Base-by-base conservation (phyloP, 2,797 vertebrate species). In the Tarsius wallacei region DNA sequence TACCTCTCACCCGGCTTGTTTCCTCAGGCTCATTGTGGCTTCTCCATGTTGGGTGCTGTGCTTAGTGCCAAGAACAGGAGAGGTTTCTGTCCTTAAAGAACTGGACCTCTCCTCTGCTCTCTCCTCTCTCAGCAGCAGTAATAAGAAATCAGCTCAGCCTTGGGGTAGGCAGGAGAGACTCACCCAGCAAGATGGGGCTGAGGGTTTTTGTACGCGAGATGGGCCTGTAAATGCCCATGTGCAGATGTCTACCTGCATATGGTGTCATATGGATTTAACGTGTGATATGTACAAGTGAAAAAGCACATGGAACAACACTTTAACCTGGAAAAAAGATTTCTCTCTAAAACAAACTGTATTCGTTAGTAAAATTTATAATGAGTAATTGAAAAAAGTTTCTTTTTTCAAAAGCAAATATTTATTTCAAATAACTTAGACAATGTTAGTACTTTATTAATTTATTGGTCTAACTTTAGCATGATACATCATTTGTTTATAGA, bases 401-500 rank as follows among this genome's bases (percentile, higher is more conserved):
- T 13, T 95, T 89, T 91, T 92, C 82, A 93, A 76, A 96, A 68
- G 15, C 78, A 96, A 77, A 83, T 26, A 55, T 91, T 78, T 94
- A 81, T 95, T 87, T 96, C 51, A 90, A 53, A 94, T 90, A 92
- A 12, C 9, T 81, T 87, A 89, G 28, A 92, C 19, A 82, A 2
- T 93, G 31, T 83, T 87, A 91, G 11, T 33, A 89, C 11, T 87
- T 74, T 88, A 33, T 36, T 91, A 90, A 76, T 91, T 90, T 96
- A 19, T 84, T 91, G 73, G 74, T 91, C 61, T 81, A 86, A 47
- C 17, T 77, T 93, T 4, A 88, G 4, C 47, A 12, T 86, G 64
- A 92, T 91, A 61, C 88, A 88, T 94, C 31, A 86, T 82, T 73
- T 82, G 73, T 73, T 59, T 64, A 28, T 82, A 90, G 49, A 47